Evolutionary conservation across 2,797 vertebrate species (phyloP).

Genomic region (Chanos chanos): DNA sequence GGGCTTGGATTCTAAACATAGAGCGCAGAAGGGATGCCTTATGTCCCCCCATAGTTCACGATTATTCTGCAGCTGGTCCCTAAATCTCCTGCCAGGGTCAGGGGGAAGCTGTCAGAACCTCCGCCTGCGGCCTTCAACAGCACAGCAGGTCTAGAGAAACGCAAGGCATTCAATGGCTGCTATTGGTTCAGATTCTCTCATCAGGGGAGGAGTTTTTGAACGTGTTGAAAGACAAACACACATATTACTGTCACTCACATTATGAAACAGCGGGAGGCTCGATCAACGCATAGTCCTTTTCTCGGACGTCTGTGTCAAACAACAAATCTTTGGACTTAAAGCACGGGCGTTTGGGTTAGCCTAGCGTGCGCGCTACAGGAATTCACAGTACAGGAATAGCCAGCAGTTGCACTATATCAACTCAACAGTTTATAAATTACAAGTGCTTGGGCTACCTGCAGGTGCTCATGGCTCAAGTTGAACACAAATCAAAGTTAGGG

Average conservation of each 20-base stretch:
- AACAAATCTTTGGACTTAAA: constrained; percentile 34
- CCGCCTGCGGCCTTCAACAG: constrained; percentile 43
- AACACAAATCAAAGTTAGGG: constrained; percentile 62
- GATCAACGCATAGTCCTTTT: constrained; percentile 13
- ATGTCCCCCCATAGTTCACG: constrained; percentile 40
- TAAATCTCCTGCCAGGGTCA: constrained; percentile 61
- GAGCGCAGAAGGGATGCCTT: constrained; percentile 28
- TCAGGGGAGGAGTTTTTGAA: too few relatives aligned
- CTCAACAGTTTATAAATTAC: constrained; percentile 46
- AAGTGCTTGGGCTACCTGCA: constrained; percentile 49
- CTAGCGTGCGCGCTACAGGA: neutral
- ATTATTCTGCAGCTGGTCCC: constrained; percentile 64
- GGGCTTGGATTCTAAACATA: constrained; percentile 30
- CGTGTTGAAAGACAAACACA: constrained; percentile 68
- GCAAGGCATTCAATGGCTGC: too few relatives aligned
- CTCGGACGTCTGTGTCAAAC: constrained; percentile 57
- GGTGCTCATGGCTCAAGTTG: constrained; percentile 59
- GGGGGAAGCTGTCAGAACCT: constrained; percentile 60
- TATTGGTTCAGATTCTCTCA: too few relatives aligned
- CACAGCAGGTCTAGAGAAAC: constrained; percentile 42
- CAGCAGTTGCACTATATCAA: constrained; percentile 30
- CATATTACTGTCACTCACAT: constrained; percentile 65
- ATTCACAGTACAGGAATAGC: constrained; percentile 24
- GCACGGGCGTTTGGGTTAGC: constrained; percentile 1
- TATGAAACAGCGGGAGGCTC: constrained; percentile 66